These are phyloP conservation scores for Orycteropus afer DNA, from an alignment of 2,113 vertebrate genomes.

Conservation along the genomic window DNA sequence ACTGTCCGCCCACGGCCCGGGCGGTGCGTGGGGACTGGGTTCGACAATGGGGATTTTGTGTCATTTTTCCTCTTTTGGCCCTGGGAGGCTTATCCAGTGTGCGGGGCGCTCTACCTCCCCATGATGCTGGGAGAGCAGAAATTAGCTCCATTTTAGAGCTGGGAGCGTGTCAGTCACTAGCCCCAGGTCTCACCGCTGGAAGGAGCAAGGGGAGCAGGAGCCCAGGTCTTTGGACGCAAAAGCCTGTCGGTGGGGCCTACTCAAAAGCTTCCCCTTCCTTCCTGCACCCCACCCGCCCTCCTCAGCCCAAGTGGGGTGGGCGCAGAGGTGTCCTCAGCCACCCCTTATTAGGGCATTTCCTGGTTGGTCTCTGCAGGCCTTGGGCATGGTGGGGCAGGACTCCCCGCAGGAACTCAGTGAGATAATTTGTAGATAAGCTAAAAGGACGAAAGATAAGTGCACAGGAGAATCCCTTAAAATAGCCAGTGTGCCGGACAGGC, in stretches of 20 bases:
- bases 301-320: not conserved
- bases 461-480: not conserved
- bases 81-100: not conserved
- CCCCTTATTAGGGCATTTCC: not conserved
- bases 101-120: not conserved
- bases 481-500: not conserved
- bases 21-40: fast-evolving
- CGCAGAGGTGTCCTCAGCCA: not conserved
- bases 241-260: not conserved
- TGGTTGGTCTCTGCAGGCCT: not conserved
- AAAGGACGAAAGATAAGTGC: not conserved
- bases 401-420: not conserved
- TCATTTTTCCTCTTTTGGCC: not conserved
- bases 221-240: not conserved
- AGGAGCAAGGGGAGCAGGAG: not conserved
- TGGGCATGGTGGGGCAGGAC: not conserved
- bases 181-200: not conserved
- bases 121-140: not conserved
- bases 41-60: fast-evolving
- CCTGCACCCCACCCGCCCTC: not conserved
- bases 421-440: not conserved
- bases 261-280: not conserved
- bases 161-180: not conserved
- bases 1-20: no score
- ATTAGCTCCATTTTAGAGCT: not conserved